Conservation (phyloP, 2,888 invertebrate genomes). For the Melanostoma scalare region DNA sequence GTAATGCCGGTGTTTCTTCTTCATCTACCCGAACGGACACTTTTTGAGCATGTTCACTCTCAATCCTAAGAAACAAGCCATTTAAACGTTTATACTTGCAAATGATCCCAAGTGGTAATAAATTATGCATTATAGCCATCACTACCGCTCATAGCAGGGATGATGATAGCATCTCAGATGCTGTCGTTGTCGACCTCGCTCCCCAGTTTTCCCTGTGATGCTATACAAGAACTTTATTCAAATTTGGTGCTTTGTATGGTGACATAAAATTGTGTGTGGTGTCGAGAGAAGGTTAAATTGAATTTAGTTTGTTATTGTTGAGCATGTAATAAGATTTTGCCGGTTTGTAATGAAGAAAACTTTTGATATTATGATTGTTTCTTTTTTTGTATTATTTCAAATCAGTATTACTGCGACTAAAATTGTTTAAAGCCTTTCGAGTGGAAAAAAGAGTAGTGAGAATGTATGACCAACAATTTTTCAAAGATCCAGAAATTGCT, state of each 20-base stretch:
- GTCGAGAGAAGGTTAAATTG: constrained; percentile 29
- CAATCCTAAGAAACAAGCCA: constrained; percentile 29
- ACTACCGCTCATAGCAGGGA: constrained; percentile 30
- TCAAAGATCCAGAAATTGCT: too few species aligned
- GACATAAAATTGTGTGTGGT: constrained; percentile 24
- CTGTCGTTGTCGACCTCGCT: neutral
- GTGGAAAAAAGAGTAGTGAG: too few species aligned
- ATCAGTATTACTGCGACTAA: too few species aligned
- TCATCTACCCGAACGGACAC: constrained; percentile 36
- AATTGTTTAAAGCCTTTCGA: too few species aligned
- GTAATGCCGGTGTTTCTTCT: constrained; percentile 15
- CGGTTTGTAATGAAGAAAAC: constrained; percentile 15
- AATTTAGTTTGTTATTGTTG: constrained; percentile 42
- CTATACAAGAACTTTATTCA: constrained; percentile 15
- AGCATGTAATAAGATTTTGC: constrained; percentile 33
- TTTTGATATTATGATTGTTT: constrained; percentile 15
- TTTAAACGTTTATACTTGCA: constrained; percentile 41
- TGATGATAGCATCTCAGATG: constrained; percentile 38
- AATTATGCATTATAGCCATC: constrained; percentile 51
- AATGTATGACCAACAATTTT: too few species aligned
- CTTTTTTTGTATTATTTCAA: neutral
- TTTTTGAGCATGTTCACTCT: constrained; percentile 35
- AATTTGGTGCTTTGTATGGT: constrained; percentile 18
- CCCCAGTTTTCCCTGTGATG: neutral
- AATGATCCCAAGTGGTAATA: constrained; percentile 49